These are phyloP conservation scores for Tichodroma muraria DNA, from an alignment of 2,113 vertebrate genomes.

Conservation along the genomic window DNA sequence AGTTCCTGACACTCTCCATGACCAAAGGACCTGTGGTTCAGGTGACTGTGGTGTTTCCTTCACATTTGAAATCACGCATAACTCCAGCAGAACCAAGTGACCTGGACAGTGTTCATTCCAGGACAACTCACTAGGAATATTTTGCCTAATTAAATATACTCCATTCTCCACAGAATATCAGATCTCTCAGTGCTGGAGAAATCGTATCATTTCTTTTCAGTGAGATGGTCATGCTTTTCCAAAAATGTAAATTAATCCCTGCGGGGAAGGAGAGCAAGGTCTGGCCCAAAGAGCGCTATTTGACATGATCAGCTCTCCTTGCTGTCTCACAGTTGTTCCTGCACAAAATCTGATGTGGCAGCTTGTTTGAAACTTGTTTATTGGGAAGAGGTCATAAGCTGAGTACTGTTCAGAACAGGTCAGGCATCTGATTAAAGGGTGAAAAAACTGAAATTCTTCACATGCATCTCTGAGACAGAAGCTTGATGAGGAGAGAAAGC, in stretches of 20 bases:
- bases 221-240: not conserved
- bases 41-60: not conserved
- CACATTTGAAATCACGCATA: rapidly evolving
- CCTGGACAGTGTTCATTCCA: not conserved
- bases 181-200: rapidly evolving
- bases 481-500: constrained; percentile 22
- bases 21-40: not conserved
- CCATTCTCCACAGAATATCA: not conserved
- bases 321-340: not conserved
- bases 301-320: not conserved
- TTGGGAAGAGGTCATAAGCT: constrained; percentile 43
- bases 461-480: constrained; percentile 35
- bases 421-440: constrained; percentile 44
- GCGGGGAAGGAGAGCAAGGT: not conserved
- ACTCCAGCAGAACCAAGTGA: not conserved
- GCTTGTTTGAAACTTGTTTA: constrained; percentile 59
- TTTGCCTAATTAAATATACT: not conserved
- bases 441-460: constrained; percentile 30
- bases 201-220: not conserved
- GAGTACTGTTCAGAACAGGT: constrained; percentile 1
- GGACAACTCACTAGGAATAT: not conserved
- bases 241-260: not conserved
- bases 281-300: not conserved
- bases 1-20: not conserved
- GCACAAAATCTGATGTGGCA: constrained; percentile 49